phyloP scores from a whole-genome alignment of 53 echinoderm and acorn worm species.

The Apostichopus leukothele region DNA sequence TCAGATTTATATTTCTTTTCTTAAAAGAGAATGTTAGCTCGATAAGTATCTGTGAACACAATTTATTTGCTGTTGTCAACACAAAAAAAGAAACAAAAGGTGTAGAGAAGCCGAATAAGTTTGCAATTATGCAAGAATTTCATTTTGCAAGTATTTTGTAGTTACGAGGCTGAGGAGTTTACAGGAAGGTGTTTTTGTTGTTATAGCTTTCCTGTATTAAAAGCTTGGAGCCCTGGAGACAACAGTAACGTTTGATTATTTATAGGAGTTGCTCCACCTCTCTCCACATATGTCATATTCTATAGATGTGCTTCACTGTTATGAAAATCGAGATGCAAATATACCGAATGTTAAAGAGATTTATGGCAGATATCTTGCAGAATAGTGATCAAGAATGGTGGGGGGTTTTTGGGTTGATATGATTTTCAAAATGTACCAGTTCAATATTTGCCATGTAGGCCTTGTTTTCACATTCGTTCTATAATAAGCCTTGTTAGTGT shows the following conservation, averaged over 20 bases:
- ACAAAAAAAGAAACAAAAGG: background rate
- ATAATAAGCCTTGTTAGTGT: background rate
- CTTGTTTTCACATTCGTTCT: background rate
- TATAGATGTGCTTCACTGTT: too few species aligned
- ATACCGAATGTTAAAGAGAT: too few species aligned
- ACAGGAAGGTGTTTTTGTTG: background rate
- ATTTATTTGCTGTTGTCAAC: background rate
- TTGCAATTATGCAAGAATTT: constrained; percentile 33
- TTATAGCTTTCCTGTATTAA: background rate
- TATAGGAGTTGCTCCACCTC: background rate
- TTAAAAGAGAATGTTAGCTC: background rate
- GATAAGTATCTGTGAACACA: background rate
- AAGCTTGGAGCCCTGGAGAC: background rate
- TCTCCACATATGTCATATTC: background rate
- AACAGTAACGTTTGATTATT: background rate
- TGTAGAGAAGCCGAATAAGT: background rate
- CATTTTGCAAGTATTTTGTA: constrained; percentile 31
- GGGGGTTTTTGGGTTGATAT: too few species aligned
- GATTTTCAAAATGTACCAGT: too few species aligned
- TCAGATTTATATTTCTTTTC: background rate
- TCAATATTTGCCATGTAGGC: background rate
- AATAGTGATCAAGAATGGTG: too few species aligned
- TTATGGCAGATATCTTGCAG: too few species aligned
- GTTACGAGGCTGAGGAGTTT: constrained; percentile 18
- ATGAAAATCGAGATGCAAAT: too few species aligned